Conservation (phyloP, 2,888 invertebrate genomes). For the Protodeltote pygarga region DNA sequence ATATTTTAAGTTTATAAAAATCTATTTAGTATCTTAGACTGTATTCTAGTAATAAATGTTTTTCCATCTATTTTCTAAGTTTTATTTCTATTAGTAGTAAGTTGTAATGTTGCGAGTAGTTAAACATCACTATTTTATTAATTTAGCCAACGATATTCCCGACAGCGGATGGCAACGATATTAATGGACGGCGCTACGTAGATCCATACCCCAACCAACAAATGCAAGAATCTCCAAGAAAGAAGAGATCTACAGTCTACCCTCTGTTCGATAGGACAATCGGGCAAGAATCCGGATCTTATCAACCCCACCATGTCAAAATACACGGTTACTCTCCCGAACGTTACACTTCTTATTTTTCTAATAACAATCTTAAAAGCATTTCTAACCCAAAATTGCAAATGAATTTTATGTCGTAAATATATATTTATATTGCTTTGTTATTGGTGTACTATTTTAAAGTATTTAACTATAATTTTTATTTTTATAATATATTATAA, state of each 20-base stretch:
- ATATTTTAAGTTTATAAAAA: background rate
- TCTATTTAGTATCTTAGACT: background rate
- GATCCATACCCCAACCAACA: conserved; percentile 82
- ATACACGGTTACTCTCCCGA: conserved; percentile 75
- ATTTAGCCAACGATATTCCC: conserved; percentile 79
- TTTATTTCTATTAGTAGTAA: conserved; percentile 24
- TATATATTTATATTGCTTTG: conserved; percentile 10
- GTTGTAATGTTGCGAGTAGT: conserved; percentile 34
- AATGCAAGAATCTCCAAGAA: conserved; percentile 79
- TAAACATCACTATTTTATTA: conserved; percentile 69
- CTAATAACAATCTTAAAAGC: conserved; percentile 59
- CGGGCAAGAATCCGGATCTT: conserved; percentile 54
- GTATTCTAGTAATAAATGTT: conserved; percentile 36
- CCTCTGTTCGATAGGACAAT: conserved; percentile 65
- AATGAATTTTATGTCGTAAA: conserved; percentile 47
- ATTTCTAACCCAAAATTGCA: conserved; percentile 52
- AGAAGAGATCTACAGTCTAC: conserved; percentile 74
- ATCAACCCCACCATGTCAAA: conserved; percentile 66
- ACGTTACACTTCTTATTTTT: conserved; percentile 78
- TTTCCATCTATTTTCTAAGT: conserved; percentile 20
- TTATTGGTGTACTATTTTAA: conserved; percentile 28
- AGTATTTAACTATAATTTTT: conserved; percentile 14
- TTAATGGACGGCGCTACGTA: conserved; percentile 77
- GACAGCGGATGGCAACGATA: conserved; percentile 84
- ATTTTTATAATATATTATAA: conserved; percentile 12